Conservation (phyloP, 2,797 vertebrate genomes). For the Tamandua tetradactyla region DNA sequence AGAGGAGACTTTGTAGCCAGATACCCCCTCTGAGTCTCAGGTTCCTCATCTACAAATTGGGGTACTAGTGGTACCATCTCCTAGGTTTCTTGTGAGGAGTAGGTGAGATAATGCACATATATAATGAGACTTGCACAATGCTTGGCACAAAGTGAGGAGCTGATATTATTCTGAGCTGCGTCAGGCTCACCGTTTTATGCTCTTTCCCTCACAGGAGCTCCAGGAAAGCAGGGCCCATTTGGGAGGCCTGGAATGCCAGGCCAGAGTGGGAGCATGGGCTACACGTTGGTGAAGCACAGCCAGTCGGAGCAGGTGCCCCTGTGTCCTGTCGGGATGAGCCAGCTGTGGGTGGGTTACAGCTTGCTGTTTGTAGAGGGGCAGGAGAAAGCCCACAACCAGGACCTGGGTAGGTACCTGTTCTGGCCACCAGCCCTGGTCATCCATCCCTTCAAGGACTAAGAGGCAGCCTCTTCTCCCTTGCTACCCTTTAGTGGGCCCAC, state of each 20-base stretch:
- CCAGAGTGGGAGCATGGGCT: slow-evolving; percentile 89
- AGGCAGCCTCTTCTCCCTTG: neutral
- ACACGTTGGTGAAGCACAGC: slow-evolving; percentile 97
- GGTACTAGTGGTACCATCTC: neutral
- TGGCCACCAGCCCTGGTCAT: neutral
- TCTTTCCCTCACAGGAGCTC: slow-evolving; percentile 84
- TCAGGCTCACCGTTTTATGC: neutral
- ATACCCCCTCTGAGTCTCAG: neutral
- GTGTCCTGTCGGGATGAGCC: slow-evolving; percentile 93
- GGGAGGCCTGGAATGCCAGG: slow-evolving; percentile 88
- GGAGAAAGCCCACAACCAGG: slow-evolving; percentile 98
- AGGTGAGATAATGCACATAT: neutral
- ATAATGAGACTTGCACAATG: neutral
- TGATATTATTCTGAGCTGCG: neutral
- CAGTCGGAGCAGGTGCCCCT: slow-evolving; percentile 92
- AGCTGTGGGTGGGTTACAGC: slow-evolving; percentile 96
- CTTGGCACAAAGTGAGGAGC: neutral
- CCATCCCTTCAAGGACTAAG: neutral
- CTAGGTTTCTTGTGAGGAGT: neutral
- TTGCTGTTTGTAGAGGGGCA: slow-evolving; percentile 94
- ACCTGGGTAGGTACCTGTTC: slow-evolving; percentile 88
- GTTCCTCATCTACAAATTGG: neutral
- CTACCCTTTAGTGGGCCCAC: neutral
- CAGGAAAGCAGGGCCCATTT: slow-evolving; percentile 86
- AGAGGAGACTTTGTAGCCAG: neutral